Evolutionary conservation across 2,888 invertebrate species (phyloP), one percentile per base, ranked within the genome.

Genomic region (Exocentrus adspersus): DNA sequence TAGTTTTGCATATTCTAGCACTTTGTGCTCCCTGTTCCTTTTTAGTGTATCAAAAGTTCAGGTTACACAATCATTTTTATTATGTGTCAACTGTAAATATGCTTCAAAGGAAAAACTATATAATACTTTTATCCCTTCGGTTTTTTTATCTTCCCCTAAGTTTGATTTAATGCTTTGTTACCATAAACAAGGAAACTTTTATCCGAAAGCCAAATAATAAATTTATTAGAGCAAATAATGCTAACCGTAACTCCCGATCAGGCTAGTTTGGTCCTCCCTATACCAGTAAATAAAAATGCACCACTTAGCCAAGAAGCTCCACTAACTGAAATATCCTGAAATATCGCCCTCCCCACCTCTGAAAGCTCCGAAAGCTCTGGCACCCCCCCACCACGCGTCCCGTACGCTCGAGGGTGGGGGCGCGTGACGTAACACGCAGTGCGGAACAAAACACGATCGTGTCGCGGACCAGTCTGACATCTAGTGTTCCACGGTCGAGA

Each of bases 391-490:
- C 64, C 60, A n/a, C n/a, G n/a, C 50, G 60, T 65, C 20, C 32
- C 43, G 57, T 42, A 42, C 51, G 56, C 37, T 50, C 21, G 30
- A 41, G 54, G 57, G 64, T 56, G 53, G 68, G 65, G 64, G 71
- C 56, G n/a, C 51, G 52, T 83, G 81, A 83, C 83, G 83, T 82
- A 80, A 77, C 80, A 79, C 78, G 79, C 80, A 79, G 81, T 82
- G 81, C 82, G 82, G 82, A 82, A 82, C 81, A 81, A 81, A 82
- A 81, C 79, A 80, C 78, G 75, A 75, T 75, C 79, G 78, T 81
- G 80, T 58, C 58, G 58, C 51, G 65, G 60, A 68, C 64, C 68
- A 68, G 68, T 68, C 66, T 78, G 81, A 81, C 82, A 82, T 82
- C 82, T 82, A 80, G 81, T 82, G 82, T 82, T 79, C 78, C 75